Percentiles rank a stretch among this genome's conserved stretches.
phyloP scores from a whole-genome alignment of 2,797 vertebrate genomes.

The Orestias chungarensis region DNA sequence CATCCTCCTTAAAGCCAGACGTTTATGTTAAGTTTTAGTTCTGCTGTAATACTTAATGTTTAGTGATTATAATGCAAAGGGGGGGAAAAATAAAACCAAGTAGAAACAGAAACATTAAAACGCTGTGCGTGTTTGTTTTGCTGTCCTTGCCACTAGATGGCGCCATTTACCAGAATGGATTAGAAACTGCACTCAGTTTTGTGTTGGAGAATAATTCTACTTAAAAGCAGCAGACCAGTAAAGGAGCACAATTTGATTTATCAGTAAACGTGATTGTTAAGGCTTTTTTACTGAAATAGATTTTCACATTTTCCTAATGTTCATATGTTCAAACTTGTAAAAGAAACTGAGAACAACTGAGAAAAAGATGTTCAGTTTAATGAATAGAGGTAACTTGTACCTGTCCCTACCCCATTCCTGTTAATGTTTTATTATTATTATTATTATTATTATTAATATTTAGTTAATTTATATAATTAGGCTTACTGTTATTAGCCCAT shows the following conservation, averaged over 20 bases:
- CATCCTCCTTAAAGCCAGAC: not conserved
- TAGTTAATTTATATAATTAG: no score
- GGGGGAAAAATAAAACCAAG: not conserved
- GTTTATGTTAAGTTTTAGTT: not conserved
- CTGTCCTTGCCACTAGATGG: constrained; percentile 49
- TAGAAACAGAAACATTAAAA: not conserved
- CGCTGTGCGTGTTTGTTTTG: not conserved
- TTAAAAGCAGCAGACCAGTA: not conserved
- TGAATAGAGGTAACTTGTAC: no score
- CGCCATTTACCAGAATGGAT: constrained; percentile 25
- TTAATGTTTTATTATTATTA: no score
- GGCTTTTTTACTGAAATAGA: not conserved
- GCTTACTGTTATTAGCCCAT: no score
- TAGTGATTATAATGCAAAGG: not conserved
- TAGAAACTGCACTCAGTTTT: no score
- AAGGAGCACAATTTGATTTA: not conserved
- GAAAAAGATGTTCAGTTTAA: no score
- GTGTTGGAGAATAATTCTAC: not conserved
- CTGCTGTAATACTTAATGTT: not conserved
- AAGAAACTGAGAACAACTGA: not conserved
- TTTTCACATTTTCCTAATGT: not conserved
- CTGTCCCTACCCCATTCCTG: no score
- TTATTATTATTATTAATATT: no score
- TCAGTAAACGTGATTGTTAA: not conserved
- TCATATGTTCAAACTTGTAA: not conserved